A percentile compares a stretch with the other conserved stretches of the same genome.
Evolutionary conservation across 35 echinoderm and acorn worm species (phyloP).

Genomic region (Holothuria glaberrima): DNA sequence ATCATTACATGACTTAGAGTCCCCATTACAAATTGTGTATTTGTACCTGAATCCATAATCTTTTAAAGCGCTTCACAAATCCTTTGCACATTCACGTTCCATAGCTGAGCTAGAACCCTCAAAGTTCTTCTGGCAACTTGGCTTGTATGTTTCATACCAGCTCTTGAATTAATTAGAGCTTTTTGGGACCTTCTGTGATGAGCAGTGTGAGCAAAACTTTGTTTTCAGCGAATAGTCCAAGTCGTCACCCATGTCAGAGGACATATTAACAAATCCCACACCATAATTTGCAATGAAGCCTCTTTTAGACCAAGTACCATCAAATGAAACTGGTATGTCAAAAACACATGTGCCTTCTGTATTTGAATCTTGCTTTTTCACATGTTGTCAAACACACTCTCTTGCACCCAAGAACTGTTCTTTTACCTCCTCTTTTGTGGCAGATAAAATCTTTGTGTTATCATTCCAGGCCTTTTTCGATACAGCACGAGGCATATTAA

Average conservation of each 20-base stretch:
- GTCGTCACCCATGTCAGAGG: conserved; percentile 58
- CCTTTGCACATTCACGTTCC: conserved; percentile 46
- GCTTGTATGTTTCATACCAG: no score
- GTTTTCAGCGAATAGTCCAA: conserved; percentile 55
- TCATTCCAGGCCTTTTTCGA: neutral
- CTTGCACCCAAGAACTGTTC: neutral
- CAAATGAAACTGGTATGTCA: conserved; percentile 57
- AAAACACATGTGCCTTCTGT: neutral
- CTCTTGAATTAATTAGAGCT: conserved; percentile 26
- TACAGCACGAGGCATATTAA: conserved; percentile 9
- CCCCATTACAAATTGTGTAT: conserved; percentile 43
- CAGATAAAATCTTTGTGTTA: neutral
- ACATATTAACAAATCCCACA: conserved; percentile 73
- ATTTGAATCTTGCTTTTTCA: neutral
- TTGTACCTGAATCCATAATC: conserved; percentile 7
- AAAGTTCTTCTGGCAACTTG: no score
- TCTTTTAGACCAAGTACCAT: conserved; percentile 63
- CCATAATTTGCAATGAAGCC: conserved; percentile 68
- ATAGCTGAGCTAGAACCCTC: neutral
- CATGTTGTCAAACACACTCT: neutral
- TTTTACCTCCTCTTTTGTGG: neutral
- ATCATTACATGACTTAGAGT: neutral
- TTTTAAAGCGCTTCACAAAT: conserved; percentile 19
- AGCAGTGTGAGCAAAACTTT: no score
- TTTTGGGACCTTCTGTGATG: conserved; percentile 5